Percentiles rank a stretch among this genome's conserved stretches.
Evolutionary conservation across 2,797 vertebrate species (phyloP).

Genomic region (Carcharodon carcharias): DNA sequence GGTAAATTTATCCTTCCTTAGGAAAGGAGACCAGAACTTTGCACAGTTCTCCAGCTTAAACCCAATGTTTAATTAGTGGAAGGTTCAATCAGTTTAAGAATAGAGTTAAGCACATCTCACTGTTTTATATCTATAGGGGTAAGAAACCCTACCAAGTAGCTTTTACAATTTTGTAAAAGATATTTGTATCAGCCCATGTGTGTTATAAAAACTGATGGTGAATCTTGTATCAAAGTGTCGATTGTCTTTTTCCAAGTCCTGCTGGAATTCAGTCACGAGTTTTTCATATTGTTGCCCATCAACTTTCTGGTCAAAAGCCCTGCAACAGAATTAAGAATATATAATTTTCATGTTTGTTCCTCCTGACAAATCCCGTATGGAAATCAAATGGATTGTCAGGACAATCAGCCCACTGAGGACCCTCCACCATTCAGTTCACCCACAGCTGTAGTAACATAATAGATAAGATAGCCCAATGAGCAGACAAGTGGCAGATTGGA

Average conservation of each 20-base stretch:
- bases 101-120: too few species aligned
- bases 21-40: too few species aligned
- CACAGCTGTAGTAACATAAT: not conserved
- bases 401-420: not conserved
- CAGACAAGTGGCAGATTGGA: not conserved
- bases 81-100: too few species aligned
- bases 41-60: too few species aligned
- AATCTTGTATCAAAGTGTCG: not conserved
- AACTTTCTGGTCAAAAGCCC: not conserved
- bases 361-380: not conserved
- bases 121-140: too few species aligned
- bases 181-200: not conserved
- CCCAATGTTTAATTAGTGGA: too few species aligned
- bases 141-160: too few species aligned
- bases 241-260: not conserved
- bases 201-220: not conserved
- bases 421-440: not conserved
- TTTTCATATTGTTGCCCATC: not conserved
- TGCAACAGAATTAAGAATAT: not conserved
- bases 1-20: too few species aligned
- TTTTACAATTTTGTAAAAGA: not conserved
- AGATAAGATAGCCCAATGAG: not conserved
- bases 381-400: too few species aligned
- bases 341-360: not conserved
- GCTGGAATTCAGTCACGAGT: not conserved